phyloP scores from a whole-genome alignment of 1,140 invertebrate species.

The Cydia fagiglandana region DNA sequence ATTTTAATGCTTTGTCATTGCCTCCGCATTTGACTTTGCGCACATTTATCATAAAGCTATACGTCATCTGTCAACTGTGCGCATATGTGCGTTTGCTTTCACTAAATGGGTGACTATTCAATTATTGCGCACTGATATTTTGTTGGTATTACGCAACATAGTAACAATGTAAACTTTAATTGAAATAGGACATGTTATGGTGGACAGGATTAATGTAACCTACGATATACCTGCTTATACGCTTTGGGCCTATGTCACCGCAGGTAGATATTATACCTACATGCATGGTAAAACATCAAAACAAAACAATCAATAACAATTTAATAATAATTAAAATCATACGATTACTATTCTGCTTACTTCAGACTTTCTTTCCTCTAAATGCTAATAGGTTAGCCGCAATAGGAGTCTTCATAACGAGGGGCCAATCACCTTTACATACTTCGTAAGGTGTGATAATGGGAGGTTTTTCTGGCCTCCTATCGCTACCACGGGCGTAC shows the following conservation, averaged over 20 bases:
- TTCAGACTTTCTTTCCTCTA: neutral
- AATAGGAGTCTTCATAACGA: constrained; percentile 26
- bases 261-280: no score
- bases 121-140: neutral
- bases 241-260: no score
- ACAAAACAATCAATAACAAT: neutral
- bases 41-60: constrained; percentile 20
- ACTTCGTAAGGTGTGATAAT: constrained; percentile 41
- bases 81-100: constrained; percentile 26
- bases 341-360: neutral
- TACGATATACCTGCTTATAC: no score
- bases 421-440: constrained; percentile 11
- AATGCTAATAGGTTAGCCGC: constrained; percentile 15
- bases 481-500: constrained; percentile 28
- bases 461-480: constrained; percentile 31
- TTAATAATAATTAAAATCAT: neutral
- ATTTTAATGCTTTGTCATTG: constrained; percentile 55
- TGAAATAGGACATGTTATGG: no score
- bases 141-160: neutral
- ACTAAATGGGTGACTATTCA: constrained; percentile 24
- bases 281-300: neutral
- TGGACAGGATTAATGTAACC: no score
- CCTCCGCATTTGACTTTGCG: constrained; percentile 31
- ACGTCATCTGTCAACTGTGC: constrained; percentile 24
- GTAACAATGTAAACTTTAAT: neutral